Evolutionary conservation across 1,140 invertebrate genomes (phyloP), one percentile per base, ranked within the genome.

Genomic region (Hermetia illucens): DNA sequence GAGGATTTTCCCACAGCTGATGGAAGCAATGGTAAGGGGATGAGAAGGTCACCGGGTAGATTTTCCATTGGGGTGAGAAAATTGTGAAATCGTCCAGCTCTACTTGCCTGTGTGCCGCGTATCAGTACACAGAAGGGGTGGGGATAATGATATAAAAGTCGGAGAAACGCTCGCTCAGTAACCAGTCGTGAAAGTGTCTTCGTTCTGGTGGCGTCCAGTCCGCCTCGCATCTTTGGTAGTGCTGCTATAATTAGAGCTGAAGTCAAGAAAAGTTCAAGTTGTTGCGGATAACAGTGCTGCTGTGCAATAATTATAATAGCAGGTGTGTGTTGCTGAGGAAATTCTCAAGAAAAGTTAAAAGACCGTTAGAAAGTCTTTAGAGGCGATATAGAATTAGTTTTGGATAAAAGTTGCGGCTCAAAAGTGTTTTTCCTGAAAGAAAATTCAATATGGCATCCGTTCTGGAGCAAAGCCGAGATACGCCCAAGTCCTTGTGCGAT

Each of bases 401-500:
- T 6, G 5, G 16, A 31, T 5, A 31, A 31, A 31, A 31, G 5
- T 8, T 8, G n/a, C n/a, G n/a, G n/a, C n/a, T n/a, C n/a, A n/a
- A n/a, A n/a, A n/a, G n/a, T n/a, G n/a, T n/a, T n/a, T n/a, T n/a
- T n/a, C n/a, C n/a, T n/a, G n/a, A n/a, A n/a, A n/a, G n/a, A n/a
- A 5, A 13, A 6, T 31, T 31, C 30, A 31, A 31, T 17, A 33
- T 33, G 31, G 31, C 31, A 17, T 15, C 12, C 19, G 12, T 12
- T 13, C 24, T 25, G 6, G 24, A 25, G 6, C 6, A 25, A 8
- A 8, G 15, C 15, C 10, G n/a, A 42, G 51, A 13, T 44, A 51
- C 32, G n/a, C 55, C 53, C 16, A 49, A 52, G 42, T 58, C 55
- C 1, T 38, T 60, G 33, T 48, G 44, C 9, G 55, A 57, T 39